Percentiles rank a stretch among this genome's conserved stretches.
Evolutionary conservation across 1,140 invertebrate genomes (phyloP).

Genomic region (Epicauta chinensis): DNA sequence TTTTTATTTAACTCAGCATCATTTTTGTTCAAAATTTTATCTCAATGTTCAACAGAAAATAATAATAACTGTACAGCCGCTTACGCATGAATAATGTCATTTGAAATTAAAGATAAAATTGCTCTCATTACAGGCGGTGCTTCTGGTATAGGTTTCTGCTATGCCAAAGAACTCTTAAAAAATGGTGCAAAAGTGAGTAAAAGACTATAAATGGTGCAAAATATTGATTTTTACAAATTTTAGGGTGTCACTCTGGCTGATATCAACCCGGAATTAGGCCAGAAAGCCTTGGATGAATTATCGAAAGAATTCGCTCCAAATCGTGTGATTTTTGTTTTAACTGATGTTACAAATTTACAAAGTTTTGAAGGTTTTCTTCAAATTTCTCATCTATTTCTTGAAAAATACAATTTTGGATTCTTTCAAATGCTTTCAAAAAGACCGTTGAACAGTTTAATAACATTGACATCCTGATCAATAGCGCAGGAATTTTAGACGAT

Average conservation of each 20-base stretch:
- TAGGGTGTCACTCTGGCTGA: constrained; percentile 30
- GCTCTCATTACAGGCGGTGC: constrained; percentile 70
- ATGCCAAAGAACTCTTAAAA: constrained; percentile 59
- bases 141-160: constrained; percentile 62
- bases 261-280: constrained; percentile 20
- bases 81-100: too few species aligned
- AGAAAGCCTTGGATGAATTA: constrained; percentile 23
- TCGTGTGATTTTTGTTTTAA: constrained; percentile 21
- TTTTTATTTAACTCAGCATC: too few species aligned
- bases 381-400: background rate
- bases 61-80: too few species aligned
- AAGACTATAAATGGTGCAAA: too few species aligned
- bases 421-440: constrained; percentile 27
- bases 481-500: constrained; percentile 47
- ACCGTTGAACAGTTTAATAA: constrained; percentile 29
- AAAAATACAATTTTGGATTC: background rate
- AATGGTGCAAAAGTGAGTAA: constrained; percentile 60
- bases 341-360: constrained; percentile 11
- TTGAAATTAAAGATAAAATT: constrained; percentile 54
- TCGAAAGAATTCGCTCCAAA: constrained; percentile 27
- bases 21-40: too few species aligned
- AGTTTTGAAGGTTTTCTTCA: constrained; percentile 26
- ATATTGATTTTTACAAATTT: too few species aligned
- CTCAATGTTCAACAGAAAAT: too few species aligned
- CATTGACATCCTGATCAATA: constrained; percentile 48